These are phyloP conservation scores for Leptoclinus maculatus DNA, from an alignment of 2,797 vertebrate genomes.

Conservation along the genomic window DNA sequence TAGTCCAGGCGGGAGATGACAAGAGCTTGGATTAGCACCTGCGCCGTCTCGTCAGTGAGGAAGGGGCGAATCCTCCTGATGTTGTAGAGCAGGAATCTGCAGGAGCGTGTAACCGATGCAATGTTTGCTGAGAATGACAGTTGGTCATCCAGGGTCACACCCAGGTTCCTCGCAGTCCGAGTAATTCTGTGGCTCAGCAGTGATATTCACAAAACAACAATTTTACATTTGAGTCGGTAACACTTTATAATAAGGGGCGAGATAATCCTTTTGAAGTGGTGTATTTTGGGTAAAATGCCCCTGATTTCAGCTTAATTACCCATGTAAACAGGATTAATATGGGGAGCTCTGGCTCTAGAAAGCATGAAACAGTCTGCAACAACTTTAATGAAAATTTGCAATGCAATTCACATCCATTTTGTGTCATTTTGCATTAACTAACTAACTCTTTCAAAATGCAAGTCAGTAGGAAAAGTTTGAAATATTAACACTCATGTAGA, in stretches of 20 bases:
- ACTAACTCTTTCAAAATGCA: neutral
- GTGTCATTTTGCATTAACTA: neutral
- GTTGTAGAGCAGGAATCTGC: too few relatives aligned
- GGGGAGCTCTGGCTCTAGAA: neutral
- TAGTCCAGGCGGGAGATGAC: too few relatives aligned
- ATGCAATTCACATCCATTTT: neutral
- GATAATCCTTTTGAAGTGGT: neutral
- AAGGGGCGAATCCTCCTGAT: too few relatives aligned
- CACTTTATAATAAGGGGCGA: neutral
- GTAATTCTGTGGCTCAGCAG: neutral
- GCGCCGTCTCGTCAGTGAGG: too few relatives aligned
- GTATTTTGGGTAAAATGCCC: neutral
- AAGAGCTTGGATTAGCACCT: too few relatives aligned
- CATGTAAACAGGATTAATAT: slow-evolving; percentile 11
- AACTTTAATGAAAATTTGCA: neutral
- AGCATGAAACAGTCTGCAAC: neutral
- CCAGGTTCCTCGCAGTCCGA: too few relatives aligned
- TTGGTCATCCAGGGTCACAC: too few relatives aligned
- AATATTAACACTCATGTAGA: neutral
- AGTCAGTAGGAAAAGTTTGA: neutral
- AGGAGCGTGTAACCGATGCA: too few relatives aligned
- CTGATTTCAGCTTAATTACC: slow-evolving; percentile 14
- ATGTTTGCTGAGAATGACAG: too few relatives aligned
- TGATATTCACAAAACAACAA: slow-evolving; percentile 2
- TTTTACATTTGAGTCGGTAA: neutral